Percentiles rank a stretch among this genome's conserved stretches.
phyloP scores from a whole-genome alignment of 2,888 invertebrate genomes.

The Apeira syringaria region DNA sequence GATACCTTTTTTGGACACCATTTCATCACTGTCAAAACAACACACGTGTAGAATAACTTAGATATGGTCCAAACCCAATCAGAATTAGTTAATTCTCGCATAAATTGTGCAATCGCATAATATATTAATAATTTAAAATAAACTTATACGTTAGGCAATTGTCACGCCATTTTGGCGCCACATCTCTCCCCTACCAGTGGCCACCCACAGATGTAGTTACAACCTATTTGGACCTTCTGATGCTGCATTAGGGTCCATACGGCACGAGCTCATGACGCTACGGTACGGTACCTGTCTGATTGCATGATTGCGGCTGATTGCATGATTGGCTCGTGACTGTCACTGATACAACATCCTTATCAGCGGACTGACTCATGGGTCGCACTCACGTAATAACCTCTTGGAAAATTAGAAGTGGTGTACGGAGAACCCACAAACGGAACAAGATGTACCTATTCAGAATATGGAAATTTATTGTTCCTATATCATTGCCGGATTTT shows the following conservation, averaged over 20 bases:
- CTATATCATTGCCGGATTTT: no score
- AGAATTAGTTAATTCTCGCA: no score
- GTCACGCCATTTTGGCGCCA: constrained; percentile 16
- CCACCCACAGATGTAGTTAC: background rate
- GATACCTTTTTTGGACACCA: no score
- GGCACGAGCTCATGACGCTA: background rate
- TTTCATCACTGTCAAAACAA: no score
- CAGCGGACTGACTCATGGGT: constrained; percentile 35
- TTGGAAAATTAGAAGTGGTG: constrained; percentile 1
- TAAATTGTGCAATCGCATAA: no score
- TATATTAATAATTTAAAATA: background rate
- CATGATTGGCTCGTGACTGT: constrained; percentile 35
- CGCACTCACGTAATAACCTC: constrained; percentile 1
- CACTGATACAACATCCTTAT: constrained; percentile 51
- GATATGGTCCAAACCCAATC: no score
- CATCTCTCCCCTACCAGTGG: background rate
- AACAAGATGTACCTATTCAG: no score
- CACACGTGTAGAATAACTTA: no score
- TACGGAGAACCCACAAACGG: background rate
- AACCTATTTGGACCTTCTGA: constrained; percentile 1
- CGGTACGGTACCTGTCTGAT: constrained; percentile 17
- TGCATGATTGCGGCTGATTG: constrained; percentile 42
- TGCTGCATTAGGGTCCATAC: background rate
- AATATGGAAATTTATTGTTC: no score
- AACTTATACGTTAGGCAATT: background rate